phyloP scores from a whole-genome alignment of 2,113 vertebrate genomes.

The Sceloporus tristichus region DNA sequence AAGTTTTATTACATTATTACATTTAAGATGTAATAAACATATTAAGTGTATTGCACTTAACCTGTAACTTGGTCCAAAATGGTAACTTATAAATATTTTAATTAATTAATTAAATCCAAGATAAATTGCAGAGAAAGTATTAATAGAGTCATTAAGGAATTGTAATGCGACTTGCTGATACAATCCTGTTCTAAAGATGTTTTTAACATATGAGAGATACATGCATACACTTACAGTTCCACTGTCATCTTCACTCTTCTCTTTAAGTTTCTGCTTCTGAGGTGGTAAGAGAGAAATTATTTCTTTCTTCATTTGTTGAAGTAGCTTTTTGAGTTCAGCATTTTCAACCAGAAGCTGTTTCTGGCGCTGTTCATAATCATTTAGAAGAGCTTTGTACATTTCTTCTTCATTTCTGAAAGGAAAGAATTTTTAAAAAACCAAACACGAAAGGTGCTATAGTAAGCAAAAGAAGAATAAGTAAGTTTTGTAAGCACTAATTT shows the following conservation, averaged over 20 bases:
- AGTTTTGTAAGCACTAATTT: slow-evolving; percentile 5
- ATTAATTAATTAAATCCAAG: too few species aligned
- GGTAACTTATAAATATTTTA: background rate
- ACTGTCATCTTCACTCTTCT: slow-evolving; percentile 81
- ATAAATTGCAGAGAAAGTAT: background rate
- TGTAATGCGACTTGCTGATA: background rate
- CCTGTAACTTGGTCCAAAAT: background rate
- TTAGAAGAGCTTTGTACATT: slow-evolving; percentile 93
- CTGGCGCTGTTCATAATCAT: slow-evolving; percentile 90
- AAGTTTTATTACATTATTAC: background rate
- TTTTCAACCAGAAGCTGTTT: slow-evolving; percentile 92
- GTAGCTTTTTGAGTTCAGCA: slow-evolving; percentile 93
- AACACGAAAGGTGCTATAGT: slow-evolving; percentile 24
- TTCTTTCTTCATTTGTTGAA: slow-evolving; percentile 98
- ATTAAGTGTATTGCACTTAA: too few species aligned
- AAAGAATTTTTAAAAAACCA: slow-evolving; percentile 56
- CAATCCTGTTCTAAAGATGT: background rate
- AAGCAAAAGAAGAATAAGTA: slow-evolving; percentile 1
- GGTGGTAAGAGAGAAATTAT: slow-evolving; percentile 94
- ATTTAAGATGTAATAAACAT: background rate
- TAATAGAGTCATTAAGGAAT: background rate
- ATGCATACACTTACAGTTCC: slow-evolving; percentile 81
- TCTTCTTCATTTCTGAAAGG: slow-evolving; percentile 90
- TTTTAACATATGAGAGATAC: background rate
- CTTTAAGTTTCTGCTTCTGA: slow-evolving; percentile 80